Conservation (phyloP, 2,113 vertebrate genomes). For the Apodemus sylvaticus region DNA sequence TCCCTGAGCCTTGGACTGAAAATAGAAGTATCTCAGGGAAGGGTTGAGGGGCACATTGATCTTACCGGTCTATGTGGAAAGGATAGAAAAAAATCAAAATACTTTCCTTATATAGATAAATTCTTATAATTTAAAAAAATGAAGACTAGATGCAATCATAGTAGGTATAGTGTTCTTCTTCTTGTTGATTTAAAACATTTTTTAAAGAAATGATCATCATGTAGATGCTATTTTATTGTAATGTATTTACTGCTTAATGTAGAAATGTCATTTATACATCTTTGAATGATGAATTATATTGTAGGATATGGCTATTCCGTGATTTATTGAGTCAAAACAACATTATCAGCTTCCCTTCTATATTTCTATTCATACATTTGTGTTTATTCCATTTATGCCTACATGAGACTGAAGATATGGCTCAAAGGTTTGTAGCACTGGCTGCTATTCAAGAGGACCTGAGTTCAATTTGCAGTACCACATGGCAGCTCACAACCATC, state of each 20-base stretch:
- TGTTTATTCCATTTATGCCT: background rate
- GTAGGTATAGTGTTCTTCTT: background rate
- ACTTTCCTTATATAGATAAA: background rate
- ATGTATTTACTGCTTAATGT: background rate
- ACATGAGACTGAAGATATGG: background rate
- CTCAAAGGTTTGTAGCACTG: background rate
- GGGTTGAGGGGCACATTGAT: background rate
- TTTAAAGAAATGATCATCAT: conserved; percentile 36
- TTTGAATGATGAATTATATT: conserved; percentile 15
- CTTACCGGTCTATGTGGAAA: background rate
- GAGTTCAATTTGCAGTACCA: background rate
- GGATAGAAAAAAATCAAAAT: background rate
- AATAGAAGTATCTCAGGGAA: background rate
- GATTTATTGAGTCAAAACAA: conserved; percentile 33
- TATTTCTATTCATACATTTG: background rate
- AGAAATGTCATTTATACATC: background rate
- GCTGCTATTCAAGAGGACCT: background rate
- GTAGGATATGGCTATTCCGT: background rate
- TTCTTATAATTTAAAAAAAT: background rate
- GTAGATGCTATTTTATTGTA: conserved; percentile 3
- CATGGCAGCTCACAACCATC: background rate
- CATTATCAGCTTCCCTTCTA: background rate
- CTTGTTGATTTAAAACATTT: conserved; percentile 5
- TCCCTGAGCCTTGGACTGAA: background rate
- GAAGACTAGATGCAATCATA: background rate